These are phyloP conservation scores for Turdus rufiventris DNA, from an alignment of 2,113 vertebrate species.

Conservation along the genomic window DNA sequence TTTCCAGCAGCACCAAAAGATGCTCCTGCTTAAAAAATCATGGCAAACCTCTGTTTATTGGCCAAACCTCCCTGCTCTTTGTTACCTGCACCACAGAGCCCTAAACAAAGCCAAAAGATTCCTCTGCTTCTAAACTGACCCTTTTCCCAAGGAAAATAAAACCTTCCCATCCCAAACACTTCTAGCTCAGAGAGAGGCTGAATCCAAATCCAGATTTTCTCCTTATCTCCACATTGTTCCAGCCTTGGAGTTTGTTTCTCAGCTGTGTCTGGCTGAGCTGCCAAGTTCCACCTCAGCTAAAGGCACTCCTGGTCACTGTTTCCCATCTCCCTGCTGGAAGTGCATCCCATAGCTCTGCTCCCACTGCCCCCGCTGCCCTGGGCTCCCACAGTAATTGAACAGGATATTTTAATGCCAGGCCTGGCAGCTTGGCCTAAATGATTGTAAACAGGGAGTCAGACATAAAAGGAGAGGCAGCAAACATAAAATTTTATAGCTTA, in stretches of 20 bases:
- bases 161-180: not conserved
- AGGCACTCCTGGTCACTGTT: not conserved
- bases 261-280: not conserved
- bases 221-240: not conserved
- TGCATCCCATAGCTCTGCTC: not conserved
- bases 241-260: not conserved
- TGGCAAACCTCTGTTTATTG: not conserved
- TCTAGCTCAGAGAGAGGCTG: not conserved
- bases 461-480: not conserved
- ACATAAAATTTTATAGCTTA: not conserved
- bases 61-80: not conserved
- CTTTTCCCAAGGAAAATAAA: not conserved
- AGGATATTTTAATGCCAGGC: not conserved
- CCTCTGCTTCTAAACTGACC: not conserved
- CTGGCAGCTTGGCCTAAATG: not conserved
- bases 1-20: not conserved
- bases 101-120: not conserved
- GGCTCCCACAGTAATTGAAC: not conserved
- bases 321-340: not conserved
- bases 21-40: not conserved
- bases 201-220: not conserved
- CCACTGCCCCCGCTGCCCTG: rapidly evolving
- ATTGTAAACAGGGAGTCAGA: not conserved
- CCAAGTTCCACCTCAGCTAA: not conserved
- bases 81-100: not conserved